These are phyloP conservation scores for Drosophila fungiperda DNA, from an alignment of 2,888 invertebrate species.

Conservation along the genomic window DNA sequence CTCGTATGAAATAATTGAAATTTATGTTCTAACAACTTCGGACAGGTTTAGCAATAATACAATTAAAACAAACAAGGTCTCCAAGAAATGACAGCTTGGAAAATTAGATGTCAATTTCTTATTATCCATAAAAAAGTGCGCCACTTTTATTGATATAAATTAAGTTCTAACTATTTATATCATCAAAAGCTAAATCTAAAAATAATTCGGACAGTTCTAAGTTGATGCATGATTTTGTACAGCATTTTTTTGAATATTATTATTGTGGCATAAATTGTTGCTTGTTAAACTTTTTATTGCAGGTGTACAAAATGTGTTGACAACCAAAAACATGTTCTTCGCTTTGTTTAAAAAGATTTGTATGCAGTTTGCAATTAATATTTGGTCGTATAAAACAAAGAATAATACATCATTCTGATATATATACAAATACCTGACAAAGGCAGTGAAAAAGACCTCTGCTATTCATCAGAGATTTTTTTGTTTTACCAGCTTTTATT, in stretches of 20 bases:
- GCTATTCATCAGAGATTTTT: background rate
- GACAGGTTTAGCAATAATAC: background rate
- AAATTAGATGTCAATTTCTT: background rate
- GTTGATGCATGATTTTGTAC: background rate
- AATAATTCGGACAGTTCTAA: background rate
- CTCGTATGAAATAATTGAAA: background rate
- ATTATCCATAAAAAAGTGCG: background rate
- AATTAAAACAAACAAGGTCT: background rate
- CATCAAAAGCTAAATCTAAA: background rate
- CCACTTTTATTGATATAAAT: background rate
- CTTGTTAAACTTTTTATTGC: background rate
- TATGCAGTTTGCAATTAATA: too few species aligned
- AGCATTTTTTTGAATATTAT: accelerated
- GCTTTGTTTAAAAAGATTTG: too few species aligned
- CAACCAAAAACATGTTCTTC: background rate
- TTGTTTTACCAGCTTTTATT: background rate
- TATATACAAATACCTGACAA: too few species aligned
- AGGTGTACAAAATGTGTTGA: background rate
- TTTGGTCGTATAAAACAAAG: too few species aligned
- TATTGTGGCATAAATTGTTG: background rate
- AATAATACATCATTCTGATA: too few species aligned
- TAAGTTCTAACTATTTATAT: background rate
- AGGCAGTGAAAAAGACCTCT: background rate
- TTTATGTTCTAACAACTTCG: background rate
- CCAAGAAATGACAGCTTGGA: background rate